Base-by-base conservation (phyloP, 2,888 invertebrate species). In the Callinectes sapidus region DNA sequence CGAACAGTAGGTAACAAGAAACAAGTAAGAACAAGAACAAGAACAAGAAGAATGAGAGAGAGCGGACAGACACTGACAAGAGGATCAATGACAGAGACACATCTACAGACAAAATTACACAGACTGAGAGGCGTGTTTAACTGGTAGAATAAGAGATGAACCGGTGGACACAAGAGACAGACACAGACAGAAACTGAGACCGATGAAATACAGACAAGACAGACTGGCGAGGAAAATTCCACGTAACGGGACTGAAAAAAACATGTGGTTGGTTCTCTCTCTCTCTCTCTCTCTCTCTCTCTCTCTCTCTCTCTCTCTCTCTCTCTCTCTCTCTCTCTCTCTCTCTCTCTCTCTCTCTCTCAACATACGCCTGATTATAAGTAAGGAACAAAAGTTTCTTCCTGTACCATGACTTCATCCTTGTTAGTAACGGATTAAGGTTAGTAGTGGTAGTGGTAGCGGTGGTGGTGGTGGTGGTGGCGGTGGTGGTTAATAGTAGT, bases 181-280 rank as follows among this genome's bases (percentile, higher is more conserved):
- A 35, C 13, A 87, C 54, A n/a, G n/a, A 48, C n/a, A n/a, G n/a
- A n/a, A n/a, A n/a, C n/a, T n/a, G 39, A 35, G 16, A n/a, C 16
- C 5, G n/a, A n/a, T 16, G 23, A n/a, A 48, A 42, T 16, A 87
- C 16, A 39, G 42, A 87, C 42, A 87, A 81, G 35, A 81, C 35
- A 81, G 16, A 81, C 81, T 8, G 28, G 71, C 8, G 81, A 81
- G 32, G 32, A 81, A 32, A 81, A 81, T 81, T 81, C 81, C 16
- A 35, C 16, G 81, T 81, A 81, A 81, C 81, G 81, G 81, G 28
- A 81, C 81, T 81, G 32, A 81, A 71, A 39, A 71, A 35, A 81
- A 81, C 81, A 32, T 81, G 81, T 35, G n/a, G 48, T 23, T 1
- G 71, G 42, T 39, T 14, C 18, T 32, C 28, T 39, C n/a, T 28